Evolutionary conservation across 2,113 vertebrate genomes (phyloP).

Genomic region (Oceanites oceanicus): DNA sequence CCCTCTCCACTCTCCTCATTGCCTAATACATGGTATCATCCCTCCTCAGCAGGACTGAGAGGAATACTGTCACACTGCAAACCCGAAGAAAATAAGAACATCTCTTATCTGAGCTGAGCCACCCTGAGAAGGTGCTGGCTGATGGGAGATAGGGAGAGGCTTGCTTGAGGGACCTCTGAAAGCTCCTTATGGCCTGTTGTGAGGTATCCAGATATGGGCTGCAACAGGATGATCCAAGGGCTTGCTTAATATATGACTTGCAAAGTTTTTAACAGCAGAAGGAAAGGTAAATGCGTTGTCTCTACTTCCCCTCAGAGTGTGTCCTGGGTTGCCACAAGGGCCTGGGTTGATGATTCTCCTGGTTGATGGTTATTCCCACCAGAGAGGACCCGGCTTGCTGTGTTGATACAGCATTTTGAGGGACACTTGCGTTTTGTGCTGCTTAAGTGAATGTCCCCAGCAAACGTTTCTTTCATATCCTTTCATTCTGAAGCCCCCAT

Average conservation of each 20-base stretch:
- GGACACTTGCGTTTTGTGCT: neutral
- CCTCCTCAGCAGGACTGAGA: neutral
- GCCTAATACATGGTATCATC: neutral
- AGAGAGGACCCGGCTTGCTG: neutral
- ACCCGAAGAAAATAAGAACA: neutral
- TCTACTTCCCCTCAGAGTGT: neutral
- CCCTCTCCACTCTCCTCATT: neutral
- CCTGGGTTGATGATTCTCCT: neutral
- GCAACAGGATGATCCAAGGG: neutral
- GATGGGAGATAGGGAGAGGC: slow-evolving; percentile 43
- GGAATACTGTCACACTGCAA: neutral
- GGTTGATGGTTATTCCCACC: neutral
- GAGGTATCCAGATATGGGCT: neutral
- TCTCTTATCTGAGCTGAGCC: slow-evolving; percentile 46
- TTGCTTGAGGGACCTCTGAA: slow-evolving; percentile 36
- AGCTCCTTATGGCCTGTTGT: neutral
- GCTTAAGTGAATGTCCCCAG: neutral
- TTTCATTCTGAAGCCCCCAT: neutral
- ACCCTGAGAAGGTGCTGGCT: slow-evolving; percentile 62
- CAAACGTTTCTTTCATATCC: neutral
- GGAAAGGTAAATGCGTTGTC: neutral
- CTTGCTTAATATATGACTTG: neutral
- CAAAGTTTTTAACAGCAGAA: neutral
- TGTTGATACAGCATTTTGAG: neutral
- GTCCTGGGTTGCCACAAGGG: neutral